phyloP scores from a whole-genome alignment of 2,888 invertebrate species.

The Mesoligia furuncula region DNA sequence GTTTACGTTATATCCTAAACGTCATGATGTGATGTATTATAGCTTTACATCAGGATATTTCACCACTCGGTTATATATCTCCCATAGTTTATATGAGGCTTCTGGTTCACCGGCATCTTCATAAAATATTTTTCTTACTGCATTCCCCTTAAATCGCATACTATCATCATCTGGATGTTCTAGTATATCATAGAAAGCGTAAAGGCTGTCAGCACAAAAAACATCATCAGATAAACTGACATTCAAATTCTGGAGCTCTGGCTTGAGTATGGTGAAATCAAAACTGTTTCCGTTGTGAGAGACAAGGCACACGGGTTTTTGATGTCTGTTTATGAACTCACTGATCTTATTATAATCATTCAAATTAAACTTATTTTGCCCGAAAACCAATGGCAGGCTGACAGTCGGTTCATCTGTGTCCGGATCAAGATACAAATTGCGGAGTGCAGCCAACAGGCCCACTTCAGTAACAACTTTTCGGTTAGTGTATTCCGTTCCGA shows the following conservation, averaged over 20 bases:
- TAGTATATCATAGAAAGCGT: constrained; percentile 19
- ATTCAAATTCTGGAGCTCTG: neutral
- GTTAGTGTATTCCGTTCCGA: accelerated
- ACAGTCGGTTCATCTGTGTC: neutral
- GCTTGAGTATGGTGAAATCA: constrained; percentile 26
- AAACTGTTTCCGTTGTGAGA: neutral
- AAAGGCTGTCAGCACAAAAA: constrained; percentile 6
- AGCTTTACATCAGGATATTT: accelerated
- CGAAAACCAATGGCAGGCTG: neutral
- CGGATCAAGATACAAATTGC: neutral
- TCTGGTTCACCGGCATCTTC: neutral
- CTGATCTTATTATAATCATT: neutral
- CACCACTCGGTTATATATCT: neutral
- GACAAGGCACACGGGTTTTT: constrained; percentile 19
- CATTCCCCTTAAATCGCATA: too few species aligned
- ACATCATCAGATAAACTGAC: constrained; percentile 10
- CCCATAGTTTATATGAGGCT: neutral
- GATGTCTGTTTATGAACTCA: neutral
- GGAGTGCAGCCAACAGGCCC: neutral
- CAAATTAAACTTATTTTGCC: neutral
- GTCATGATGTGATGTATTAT: constrained; percentile 3
- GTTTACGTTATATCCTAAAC: constrained; percentile 7
- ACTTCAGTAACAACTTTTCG: neutral
- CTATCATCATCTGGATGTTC: too few species aligned
- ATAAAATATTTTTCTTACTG: neutral